Evolutionary conservation across 2,888 invertebrate genomes (phyloP), one percentile per base, ranked within the genome.

Genomic region (Ormyrus nitidulus): DNA sequence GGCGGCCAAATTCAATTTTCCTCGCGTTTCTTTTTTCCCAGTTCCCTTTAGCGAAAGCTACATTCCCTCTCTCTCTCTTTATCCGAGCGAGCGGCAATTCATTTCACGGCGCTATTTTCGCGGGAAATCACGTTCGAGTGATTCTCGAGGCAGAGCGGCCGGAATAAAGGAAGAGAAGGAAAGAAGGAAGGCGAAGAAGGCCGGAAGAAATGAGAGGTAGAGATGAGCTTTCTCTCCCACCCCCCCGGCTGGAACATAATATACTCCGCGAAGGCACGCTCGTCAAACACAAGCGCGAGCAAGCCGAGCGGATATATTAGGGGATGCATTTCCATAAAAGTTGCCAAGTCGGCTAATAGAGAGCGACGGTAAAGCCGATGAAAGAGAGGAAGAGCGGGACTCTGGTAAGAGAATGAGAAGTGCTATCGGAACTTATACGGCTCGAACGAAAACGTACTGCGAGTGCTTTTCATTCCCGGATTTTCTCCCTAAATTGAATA

Each of bases 251-350:
- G 34, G 85, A 84, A 86, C 89, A 89, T 89, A 88, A 88, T 88
- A 88, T 88, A 88, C 88, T 88, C 88, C 86, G 87, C 87, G 44
- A 53, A 86, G 87, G 86, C 87, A 88, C 88, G 89, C 88, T 90
- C 90, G 89, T 89, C 90, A 90, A 90, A 90, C 89, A 90, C 89
- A 89, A 89, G 88, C 88, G 88, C 87, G 88, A 89, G 89, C 88
- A 89, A 89, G 88, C 88, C 85, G 86, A 86, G 84, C 44, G 54
- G 46, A 51, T 13, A 89, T 90, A 90, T 90, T 89, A 89, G 89
- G 34, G 46, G 89, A 89, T 89, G 90, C 90, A 90, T 90, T 89
- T 90, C 89, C 89, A 90, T 90, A 89, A 90, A 90, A 90, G 90
- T 89, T 89, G 87, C 80, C 82, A 84, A 88, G 86, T 88, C 86